Base-by-base conservation (phyloP, 2,113 vertebrate genomes). In the Cygnus atratus region DNA sequence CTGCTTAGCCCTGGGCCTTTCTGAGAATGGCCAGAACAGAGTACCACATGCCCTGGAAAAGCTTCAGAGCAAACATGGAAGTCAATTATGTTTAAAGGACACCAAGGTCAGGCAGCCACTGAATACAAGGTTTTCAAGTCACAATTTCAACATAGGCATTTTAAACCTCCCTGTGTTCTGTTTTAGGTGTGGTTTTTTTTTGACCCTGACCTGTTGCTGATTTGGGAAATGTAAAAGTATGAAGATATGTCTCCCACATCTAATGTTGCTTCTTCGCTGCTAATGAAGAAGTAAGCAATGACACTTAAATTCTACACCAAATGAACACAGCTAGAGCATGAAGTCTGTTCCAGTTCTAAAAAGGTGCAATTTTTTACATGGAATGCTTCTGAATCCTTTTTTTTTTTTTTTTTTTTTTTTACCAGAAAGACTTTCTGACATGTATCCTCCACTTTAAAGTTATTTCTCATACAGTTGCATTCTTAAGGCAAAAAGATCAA, bases 401-500 rank as follows among this genome's bases (percentile, higher is more conserved):
- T 25, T 35, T 3, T 74, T 68, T 92, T 0, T 0, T 25, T 35
- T 3, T 74, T 73, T 70, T 74, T 57, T 50, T 52, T 57, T 50
- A 25, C 29, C 33, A 59, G 48, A 72, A 74, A 37, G 29, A 21
- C 55, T 74, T 93, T 86, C n/a, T 93, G 82, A 90, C 68, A 55
- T n/a, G 11, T 57, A 72, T 59, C 67, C 28, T 74, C 81, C 3
- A 4, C 59, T 93, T 95, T 92, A 90, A 88, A 91, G 72, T 90
- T 77, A 57, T 71, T 95, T 92, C 90, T 88, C 85, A 85, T 79
- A 62, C 58, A 68, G 76, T 76, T 85, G 44, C 87, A 87, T 92
- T 96, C 68, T 96, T 86, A 87, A 86, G 85, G 90, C 75, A 93
- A 48, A 87, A 94, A 94, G 92, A 96, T 96, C 92, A 97, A 96